These are phyloP conservation scores for Odontomyia ornata DNA, from an alignment of 2,888 invertebrate species.

Conservation along the genomic window DNA sequence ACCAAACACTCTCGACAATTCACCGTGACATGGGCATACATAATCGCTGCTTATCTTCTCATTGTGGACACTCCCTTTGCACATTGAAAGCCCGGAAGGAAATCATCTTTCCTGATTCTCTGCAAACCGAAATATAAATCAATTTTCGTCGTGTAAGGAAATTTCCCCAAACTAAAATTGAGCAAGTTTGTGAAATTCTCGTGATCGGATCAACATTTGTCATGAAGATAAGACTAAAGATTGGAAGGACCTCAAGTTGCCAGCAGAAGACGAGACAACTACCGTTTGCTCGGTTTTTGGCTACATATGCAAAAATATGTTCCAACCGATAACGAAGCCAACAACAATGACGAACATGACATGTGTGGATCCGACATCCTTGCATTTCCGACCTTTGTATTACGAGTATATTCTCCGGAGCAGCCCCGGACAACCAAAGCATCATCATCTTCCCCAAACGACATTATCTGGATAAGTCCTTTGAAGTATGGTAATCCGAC, in stretches of 20 bases:
- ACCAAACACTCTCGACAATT: too few relatives aligned
- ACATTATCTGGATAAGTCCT: constrained; percentile 25
- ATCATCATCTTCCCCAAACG: constrained; percentile 4
- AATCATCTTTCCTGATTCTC: background rate
- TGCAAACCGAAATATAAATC: background rate
- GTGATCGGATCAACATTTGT: constrained; percentile 20
- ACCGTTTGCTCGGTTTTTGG: constrained; percentile 1
- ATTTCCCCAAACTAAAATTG: background rate
- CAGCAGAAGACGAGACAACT: background rate
- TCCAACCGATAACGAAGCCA: background rate
- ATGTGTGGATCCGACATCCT: background rate
- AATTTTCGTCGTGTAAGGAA: constrained; percentile 6
- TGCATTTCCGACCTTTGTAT: constrained; percentile 9
- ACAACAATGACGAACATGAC: background rate
- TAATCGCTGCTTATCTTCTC: background rate
- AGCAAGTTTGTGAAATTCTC: constrained; percentile 5
- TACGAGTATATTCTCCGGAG: background rate
- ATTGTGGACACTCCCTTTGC: background rate
- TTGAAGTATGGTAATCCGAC: constrained; percentile 15
- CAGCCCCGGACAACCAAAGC: background rate
- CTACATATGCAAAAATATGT: constrained; percentile 12
- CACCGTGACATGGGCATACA: too few relatives aligned
- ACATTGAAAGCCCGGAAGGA: background rate
- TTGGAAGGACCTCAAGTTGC: background rate
- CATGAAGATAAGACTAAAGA: constrained; percentile 3